Evolutionary conservation across 2,888 invertebrate species (phyloP), one percentile per base, ranked within the genome.

Genomic region (Laothoe populi): DNA sequence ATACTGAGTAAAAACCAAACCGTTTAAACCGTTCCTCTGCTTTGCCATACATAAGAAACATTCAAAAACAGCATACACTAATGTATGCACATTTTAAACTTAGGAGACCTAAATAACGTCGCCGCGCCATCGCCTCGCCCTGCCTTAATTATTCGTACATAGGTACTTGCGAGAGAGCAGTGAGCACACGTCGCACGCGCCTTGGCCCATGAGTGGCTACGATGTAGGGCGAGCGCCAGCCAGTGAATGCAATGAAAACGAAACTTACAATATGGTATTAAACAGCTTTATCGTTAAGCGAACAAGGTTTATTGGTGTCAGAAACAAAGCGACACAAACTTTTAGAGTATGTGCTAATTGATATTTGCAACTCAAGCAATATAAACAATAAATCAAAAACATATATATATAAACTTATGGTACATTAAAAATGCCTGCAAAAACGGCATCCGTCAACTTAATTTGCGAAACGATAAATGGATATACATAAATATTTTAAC

Each of bases 181-280:
- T n/a, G n/a, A n/a, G n/a, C n/a, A n/a, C n/a, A n/a, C n/a, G n/a
- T n/a, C n/a, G n/a, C 8, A 10, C 4, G 8, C 26, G 16, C 31
- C 31, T 8, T 26, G 26, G 4, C 26, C 1, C 24, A 8, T 26
- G 31, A 49, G 19, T 10, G 45, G 49, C n/a, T n/a, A n/a, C 31
- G 31, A 31, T 31, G 19, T 49, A 49, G 31, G n/a, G 16, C 49
- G 49, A 31, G 26, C 44, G 45, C 45, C 31, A 59, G 45, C 45
- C 31, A 59, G 40, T 59, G 31, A 45, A 44, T 45, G n/a, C 19
- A 59, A 46, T 59, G 59, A 59, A 59, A 46, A 45, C 45, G 45
- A 59, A 60, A 60, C 46, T 48, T 4, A 35, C 13, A 23, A 48
- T 35, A 38, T 46, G 31, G 7, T 31, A 8, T 26, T 26, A 31